Evolutionary conservation across 2,888 invertebrate genomes (phyloP).

Genomic region (Orthosia incerta): DNA sequence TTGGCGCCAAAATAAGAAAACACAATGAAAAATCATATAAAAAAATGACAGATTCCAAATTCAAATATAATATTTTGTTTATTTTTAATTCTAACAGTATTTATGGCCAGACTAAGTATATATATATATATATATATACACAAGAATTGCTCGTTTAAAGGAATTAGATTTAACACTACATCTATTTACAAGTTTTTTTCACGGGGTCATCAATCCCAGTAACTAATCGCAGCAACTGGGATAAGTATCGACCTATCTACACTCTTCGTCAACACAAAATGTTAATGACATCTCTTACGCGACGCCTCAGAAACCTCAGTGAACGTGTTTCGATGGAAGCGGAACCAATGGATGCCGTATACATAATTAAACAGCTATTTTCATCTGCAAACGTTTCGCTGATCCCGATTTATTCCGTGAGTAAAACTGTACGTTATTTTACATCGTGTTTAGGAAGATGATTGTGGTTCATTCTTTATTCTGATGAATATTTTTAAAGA

Average conservation of each 20-base stretch:
- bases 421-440: slow-evolving; percentile 32
- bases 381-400: slow-evolving; percentile 51
- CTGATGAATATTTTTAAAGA: too few relatives aligned
- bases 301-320: slow-evolving; percentile 47
- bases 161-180: too few relatives aligned
- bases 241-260: not conserved
- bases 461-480: not conserved
- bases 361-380: slow-evolving; percentile 66
- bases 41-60: too few relatives aligned
- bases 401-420: slow-evolving; percentile 43
- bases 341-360: slow-evolving; percentile 62
- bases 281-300: slow-evolving; percentile 39
- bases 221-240: not conserved
- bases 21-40: too few relatives aligned
- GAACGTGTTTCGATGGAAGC: slow-evolving; percentile 50
- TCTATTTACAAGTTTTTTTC: not conserved
- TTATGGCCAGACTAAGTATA: too few relatives aligned
- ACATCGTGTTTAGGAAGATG: not conserved
- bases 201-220: not conserved
- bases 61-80: too few relatives aligned
- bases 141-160: too few relatives aligned
- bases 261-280: slow-evolving; percentile 30
- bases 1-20: too few relatives aligned
- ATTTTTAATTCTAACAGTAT: too few relatives aligned
- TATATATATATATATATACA: too few relatives aligned